Evolutionary conservation across 1,140 invertebrate genomes (phyloP).

Genomic region (Drosophila lini): DNA sequence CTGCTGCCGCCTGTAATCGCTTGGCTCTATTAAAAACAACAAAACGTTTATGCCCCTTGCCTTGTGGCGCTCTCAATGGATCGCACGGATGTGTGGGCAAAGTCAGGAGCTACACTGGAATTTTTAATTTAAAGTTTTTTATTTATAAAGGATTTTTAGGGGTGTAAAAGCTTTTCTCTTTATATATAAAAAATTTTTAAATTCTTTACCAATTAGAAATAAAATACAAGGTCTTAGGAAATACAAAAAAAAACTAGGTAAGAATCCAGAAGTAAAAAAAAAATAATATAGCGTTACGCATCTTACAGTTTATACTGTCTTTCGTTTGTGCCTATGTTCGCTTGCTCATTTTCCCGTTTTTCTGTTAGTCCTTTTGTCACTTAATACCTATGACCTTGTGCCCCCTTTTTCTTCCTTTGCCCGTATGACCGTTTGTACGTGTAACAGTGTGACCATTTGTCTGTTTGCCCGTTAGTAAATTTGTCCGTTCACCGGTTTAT

Average conservation of each 20-base stretch:
- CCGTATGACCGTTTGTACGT: neutral
- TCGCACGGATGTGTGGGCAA: conserved; percentile 70
- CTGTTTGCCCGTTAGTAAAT: neutral
- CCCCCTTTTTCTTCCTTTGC: too few relatives aligned
- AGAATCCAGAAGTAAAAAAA: too few relatives aligned
- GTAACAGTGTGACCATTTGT: neutral
- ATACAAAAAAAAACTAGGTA: neutral
- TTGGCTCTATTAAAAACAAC: conserved; percentile 81
- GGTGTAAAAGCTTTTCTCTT: neutral
- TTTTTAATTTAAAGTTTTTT: neutral
- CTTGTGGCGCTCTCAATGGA: conserved; percentile 66
- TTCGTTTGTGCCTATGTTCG: neutral
- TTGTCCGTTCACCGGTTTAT: neutral
- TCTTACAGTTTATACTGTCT: neutral
- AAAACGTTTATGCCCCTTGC: conserved; percentile 75
- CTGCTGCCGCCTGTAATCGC: conserved; percentile 69
- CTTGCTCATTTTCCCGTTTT: neutral
- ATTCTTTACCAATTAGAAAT: neutral
- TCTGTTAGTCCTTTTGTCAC: neutral
- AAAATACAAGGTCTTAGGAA: neutral
- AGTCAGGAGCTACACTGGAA: conserved; percentile 31
- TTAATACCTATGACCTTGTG: neutral
- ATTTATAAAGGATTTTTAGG: neutral
- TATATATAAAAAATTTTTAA: neutral
- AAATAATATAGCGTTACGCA: neutral